Evolutionary conservation across 1,140 invertebrate genomes (phyloP).

Genomic region (Habropoda laboriosa): DNA sequence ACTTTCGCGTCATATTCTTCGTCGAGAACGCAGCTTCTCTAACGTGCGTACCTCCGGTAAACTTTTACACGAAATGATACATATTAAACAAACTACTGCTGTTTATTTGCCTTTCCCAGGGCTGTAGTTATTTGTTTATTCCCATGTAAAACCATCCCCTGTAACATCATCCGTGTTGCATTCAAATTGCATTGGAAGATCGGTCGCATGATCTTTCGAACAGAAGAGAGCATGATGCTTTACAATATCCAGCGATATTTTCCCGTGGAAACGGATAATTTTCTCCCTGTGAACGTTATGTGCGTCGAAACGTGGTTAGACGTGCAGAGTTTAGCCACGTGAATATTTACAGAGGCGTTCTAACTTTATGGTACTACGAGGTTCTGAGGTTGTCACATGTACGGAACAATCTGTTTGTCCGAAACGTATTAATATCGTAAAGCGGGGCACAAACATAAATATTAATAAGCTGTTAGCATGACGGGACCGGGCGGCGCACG

Average conservation of each 20-base stretch:
- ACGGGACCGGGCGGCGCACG: background rate
- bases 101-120: background rate
- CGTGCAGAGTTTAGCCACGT: background rate
- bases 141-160: no score
- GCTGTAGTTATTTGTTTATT: background rate
- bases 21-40: background rate
- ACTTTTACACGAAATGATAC: background rate
- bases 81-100: background rate
- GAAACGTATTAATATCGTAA: constrained; percentile 44
- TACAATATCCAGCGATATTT: background rate
- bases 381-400: constrained; percentile 36
- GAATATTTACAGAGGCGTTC: constrained; percentile 41
- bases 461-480: constrained; percentile 37
- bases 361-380: constrained; percentile 39
- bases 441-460: constrained; percentile 33
- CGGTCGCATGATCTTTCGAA: no score
- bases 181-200: no score
- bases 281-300: background rate
- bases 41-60: no score
- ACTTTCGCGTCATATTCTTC: background rate
- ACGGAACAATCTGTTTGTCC: constrained; percentile 44
- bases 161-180: no score
- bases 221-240: no score
- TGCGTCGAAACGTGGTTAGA: background rate
- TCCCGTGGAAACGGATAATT: background rate